A percentile compares a stretch with the other conserved stretches of the same genome.
These are phyloP conservation scores for Drosophila falleni DNA, from an alignment of 2,888 invertebrate species.

Conservation along the genomic window DNA sequence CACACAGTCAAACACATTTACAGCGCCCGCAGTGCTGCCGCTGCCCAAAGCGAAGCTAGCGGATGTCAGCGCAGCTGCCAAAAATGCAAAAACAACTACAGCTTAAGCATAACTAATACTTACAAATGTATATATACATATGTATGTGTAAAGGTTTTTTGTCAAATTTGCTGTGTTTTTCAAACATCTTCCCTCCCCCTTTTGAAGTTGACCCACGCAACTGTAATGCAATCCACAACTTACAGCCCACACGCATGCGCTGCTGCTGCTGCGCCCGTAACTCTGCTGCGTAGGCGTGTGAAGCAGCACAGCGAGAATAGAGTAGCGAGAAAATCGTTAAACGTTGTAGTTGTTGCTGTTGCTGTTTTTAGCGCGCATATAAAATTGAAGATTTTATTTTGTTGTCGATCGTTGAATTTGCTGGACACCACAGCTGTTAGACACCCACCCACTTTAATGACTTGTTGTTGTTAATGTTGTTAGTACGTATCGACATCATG, in stretches of 20 bases:
- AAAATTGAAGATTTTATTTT: constrained; percentile 45
- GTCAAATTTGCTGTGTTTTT: constrained; percentile 31
- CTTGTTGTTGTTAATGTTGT: constrained; percentile 36
- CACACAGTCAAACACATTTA: neutral
- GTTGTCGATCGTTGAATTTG: constrained; percentile 40
- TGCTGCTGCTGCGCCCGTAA: constrained; percentile 46
- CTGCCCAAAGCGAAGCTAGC: constrained; percentile 30
- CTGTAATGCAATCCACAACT: constrained; percentile 38
- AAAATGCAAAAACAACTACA: constrained; percentile 45
- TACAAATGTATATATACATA: neutral
- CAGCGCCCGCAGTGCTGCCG: constrained; percentile 37
- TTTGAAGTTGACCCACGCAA: constrained; percentile 50
- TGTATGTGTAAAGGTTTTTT: constrained; percentile 20
- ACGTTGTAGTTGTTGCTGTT: constrained; percentile 23
- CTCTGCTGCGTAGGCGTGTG: constrained; percentile 65
- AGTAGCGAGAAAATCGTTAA: constrained; percentile 47
- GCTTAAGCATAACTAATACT: constrained; percentile 20
- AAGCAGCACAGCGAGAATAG: constrained; percentile 35
- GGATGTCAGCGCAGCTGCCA: constrained; percentile 61
- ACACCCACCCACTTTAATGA: constrained; percentile 73
- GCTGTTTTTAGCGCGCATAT: constrained; percentile 49
- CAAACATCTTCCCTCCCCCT: constrained; percentile 2
- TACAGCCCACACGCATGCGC: constrained; percentile 70
- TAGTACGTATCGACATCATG: constrained; percentile 39
- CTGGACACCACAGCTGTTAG: constrained; percentile 64